These are phyloP conservation scores for Steatocranus sp. DNA, from an alignment of 2,797 vertebrate genomes.

Conservation along the genomic window DNA sequence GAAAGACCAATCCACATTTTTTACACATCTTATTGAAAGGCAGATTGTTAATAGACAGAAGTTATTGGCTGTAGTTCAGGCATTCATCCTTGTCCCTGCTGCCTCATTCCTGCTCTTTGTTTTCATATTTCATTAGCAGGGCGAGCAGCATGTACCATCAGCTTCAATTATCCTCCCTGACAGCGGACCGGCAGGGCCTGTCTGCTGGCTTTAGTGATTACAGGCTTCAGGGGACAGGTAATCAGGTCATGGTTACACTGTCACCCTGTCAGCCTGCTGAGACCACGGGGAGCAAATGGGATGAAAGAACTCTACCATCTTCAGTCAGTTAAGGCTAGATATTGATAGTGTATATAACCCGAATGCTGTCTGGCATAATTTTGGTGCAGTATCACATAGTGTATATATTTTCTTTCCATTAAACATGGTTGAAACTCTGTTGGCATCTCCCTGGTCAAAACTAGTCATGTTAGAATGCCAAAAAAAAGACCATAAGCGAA, in stretches of 20 bases:
- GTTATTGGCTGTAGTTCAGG: not conserved
- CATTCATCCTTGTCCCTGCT: not conserved
- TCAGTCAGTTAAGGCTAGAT: not conserved
- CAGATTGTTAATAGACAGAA: not conserved
- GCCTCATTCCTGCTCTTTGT: conserved; percentile 30
- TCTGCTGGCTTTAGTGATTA: conserved; percentile 68
- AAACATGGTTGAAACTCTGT: not conserved
- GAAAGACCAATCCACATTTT: not conserved
- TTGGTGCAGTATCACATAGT: not conserved
- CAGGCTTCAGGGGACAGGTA: conserved; percentile 70
- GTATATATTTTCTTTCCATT: not conserved
- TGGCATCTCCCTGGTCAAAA: not conserved
- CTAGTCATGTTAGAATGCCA: not conserved
- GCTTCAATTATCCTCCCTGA: conserved; percentile 61
- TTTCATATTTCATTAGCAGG: conserved; percentile 63
- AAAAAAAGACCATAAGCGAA: not conserved
- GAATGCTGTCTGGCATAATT: not conserved
- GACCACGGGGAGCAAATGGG: conserved; percentile 46
- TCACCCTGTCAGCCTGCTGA: conserved; percentile 43
- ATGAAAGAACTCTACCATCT: conserved; percentile 10
- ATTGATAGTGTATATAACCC: not conserved
- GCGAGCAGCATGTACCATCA: conserved; percentile 55
- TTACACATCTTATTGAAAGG: not conserved
- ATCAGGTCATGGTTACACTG: conserved; percentile 65
- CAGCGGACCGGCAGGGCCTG: conserved; percentile 35